Evolutionary conservation across 2,797 vertebrate genomes (phyloP), one percentile per base, ranked within the genome.

Genomic region (Amblyraja radiata): DNA sequence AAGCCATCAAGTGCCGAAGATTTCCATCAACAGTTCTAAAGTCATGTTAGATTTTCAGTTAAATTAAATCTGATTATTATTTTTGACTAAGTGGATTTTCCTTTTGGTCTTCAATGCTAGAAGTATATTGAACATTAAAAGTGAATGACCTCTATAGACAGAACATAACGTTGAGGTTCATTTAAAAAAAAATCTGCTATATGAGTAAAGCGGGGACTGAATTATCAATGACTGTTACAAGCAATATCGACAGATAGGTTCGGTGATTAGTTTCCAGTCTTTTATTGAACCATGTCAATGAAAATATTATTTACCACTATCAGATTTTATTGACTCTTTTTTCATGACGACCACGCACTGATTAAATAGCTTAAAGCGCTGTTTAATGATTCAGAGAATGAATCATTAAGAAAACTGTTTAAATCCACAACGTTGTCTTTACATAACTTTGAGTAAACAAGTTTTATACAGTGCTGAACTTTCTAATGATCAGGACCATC

Each of bases 231-330:
- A n/a, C 14, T 14, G 28, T 6, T 63, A 18, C 58, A 32, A 63
- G 58, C 14, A 65, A 88, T 65, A 54, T 65, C 61, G 16, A 63
- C 61, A 32, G 11, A 88, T 14, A 0, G n/a, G 14, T 61, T 61
- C 14, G 61, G 54, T 63, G 83, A n/a, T 58, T n/a, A 84, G 84
- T 65, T 65, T 65, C 58, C 14, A 74, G 32, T 65, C 58, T 16
- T 88, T 65, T 65, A 65, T 65, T 88, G 83, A 86, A 86, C 28
- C 11, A 61, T 32, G 7, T 36, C 32, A 88, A 88, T 10, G 11
- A 65, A 88, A n/a, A 84, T 61, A 61, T 16, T 88, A 88, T 65
- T 88, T 88, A 88, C 61, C 32, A 18, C 28, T 63, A 32, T 88
- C 28, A 65, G 61, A 21, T 88, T 88, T 36, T 32, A 32, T 88